These are phyloP conservation scores for Ictalurus furcatus DNA, from an alignment of 2,113 vertebrate species.

Conservation along the genomic window DNA sequence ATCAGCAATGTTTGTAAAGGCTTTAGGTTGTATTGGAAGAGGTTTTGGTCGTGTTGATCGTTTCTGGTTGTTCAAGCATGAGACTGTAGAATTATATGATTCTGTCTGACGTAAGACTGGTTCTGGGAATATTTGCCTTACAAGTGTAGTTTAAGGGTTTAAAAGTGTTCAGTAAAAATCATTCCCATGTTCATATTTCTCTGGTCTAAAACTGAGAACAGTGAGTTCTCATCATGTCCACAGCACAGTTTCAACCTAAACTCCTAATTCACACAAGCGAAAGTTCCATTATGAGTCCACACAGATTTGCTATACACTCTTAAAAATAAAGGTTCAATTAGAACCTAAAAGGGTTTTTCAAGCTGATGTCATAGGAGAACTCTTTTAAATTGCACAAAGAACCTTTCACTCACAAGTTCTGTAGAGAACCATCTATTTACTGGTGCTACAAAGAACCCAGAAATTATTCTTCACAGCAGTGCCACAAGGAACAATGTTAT, in stretches of 20 bases:
- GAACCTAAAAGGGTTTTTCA: no score
- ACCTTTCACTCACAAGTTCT: no score
- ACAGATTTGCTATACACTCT: background rate
- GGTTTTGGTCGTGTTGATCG: conserved; percentile 3
- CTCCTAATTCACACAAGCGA: background rate
- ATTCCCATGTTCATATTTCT: background rate
- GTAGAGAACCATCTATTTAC: no score
- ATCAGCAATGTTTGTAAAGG: conserved; percentile 4
- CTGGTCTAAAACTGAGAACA: background rate
- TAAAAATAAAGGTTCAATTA: no score
- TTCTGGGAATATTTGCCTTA: conserved; percentile 26
- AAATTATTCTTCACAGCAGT: no score
- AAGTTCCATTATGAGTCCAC: background rate
- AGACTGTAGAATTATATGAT: conserved; percentile 29
- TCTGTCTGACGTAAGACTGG: background rate
- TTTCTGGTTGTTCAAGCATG: conserved; percentile 23
- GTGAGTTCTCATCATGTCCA: background rate
- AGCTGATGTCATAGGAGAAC: no score
- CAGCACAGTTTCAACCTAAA: background rate
- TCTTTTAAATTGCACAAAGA: no score
- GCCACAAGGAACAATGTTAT: no score
- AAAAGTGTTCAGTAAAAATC: conserved; percentile 6
- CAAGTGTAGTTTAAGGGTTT: conserved; percentile 8
- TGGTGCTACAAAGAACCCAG: no score
- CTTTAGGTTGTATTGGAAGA: background rate